Evolutionary conservation across 2,888 invertebrate genomes (phyloP), one percentile per base, ranked within the genome.

Genomic region (Sesamia inferens): DNA sequence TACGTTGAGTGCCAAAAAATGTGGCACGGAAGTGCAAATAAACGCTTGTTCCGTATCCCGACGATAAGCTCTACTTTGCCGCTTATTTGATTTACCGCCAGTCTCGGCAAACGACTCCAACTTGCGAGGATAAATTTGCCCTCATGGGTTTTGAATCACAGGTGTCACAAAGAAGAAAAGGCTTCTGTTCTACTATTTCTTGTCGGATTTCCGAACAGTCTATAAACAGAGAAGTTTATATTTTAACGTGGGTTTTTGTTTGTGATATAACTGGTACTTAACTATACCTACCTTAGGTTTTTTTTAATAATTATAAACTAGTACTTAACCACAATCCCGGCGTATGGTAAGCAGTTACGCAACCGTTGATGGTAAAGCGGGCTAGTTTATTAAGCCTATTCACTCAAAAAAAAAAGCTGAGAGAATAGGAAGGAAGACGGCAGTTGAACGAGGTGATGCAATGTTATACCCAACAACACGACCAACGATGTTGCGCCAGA

Each of bases 71-170:
- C 65, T 68, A 64, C 74, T 71, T 76, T 74, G 42, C 78, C 42
- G 59, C 81, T 77, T 76, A 80, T 84, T 88, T 89, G 89, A 89
- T 89, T 89, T 89, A 90, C 81, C 71, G 85, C 78, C 65, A 74
- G 72, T 74, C 70, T 76, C 68, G 5, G 74, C 86, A 87, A 86
- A 87, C 82, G 88, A 82, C 77, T 81, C 70, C 72, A 67, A 68
- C 71, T 76, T 62, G 69, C 54, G 59, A 47, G 73, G 76, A 80
- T 82, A 85, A 84, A 82, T 85, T 78, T 72, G 67, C 66, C 68
- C 82, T 78, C 73, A 62, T 85, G 78, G 81, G 74, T 79, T 76
- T 78, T 70, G 76, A 62, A 77, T 78, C 81, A 78, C 82, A 81
- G 74, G 78, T 86, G 78, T 68, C 67, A 39, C 39, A 39, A 39